Percentiles rank a stretch among this genome's conserved stretches.
Evolutionary conservation across 2,888 invertebrate genomes (phyloP).

Genomic region (Deladenus siricidicola): DNA sequence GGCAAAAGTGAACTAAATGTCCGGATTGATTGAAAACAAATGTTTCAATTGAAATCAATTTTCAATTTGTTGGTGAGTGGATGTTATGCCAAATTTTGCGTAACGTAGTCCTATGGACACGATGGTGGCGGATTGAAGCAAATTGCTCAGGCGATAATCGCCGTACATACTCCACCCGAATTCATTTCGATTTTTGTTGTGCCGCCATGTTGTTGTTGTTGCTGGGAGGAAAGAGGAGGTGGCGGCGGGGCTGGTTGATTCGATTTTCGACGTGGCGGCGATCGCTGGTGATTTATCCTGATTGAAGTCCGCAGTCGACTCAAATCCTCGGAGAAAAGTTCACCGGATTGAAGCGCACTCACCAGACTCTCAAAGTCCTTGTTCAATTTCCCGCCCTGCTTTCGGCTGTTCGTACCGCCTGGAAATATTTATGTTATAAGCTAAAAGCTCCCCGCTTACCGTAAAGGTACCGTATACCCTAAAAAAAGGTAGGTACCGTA

Average conservation of each 20-base stretch:
- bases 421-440: background rate
- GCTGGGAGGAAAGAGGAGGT: background rate
- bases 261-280: background rate
- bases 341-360: constrained; percentile 50
- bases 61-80: too few species aligned
- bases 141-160: too few species aligned
- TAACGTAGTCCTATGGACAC: too few species aligned
- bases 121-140: too few species aligned
- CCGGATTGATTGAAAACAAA: too few species aligned
- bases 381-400: too few species aligned
- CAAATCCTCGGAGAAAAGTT: constrained; percentile 51
- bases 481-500: background rate
- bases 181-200: too few species aligned
- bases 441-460: background rate
- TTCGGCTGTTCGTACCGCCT: background rate
- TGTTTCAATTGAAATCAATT: too few species aligned
- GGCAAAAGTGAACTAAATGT: too few species aligned
- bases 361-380: constrained; percentile 50
- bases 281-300: background rate
- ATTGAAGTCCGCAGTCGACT: constrained; percentile 44
- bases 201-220: too few species aligned
- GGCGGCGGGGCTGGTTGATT: background rate
- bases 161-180: too few species aligned
- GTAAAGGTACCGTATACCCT: background rate
- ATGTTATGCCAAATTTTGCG: too few species aligned